phyloP scores from a whole-genome alignment of 2,888 invertebrate species.

The Mallateleia sp. region DNA sequence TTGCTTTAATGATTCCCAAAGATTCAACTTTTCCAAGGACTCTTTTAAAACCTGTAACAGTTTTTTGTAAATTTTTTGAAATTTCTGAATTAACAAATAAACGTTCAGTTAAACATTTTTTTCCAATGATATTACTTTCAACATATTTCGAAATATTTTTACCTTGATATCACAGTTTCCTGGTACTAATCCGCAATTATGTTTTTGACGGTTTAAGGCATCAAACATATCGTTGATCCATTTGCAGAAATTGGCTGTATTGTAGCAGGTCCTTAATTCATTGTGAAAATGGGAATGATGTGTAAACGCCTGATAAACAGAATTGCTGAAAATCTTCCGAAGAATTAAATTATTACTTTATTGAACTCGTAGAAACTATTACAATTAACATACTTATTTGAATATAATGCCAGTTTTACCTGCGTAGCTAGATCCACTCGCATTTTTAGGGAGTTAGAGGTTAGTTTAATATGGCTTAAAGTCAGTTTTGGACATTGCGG shows the following conservation, averaged over 20 bases:
- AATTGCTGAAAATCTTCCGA: conserved; percentile 24
- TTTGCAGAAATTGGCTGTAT: conserved; percentile 27
- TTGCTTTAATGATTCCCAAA: conserved; percentile 17
- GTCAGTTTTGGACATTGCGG: neutral
- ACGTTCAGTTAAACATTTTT: too few species aligned
- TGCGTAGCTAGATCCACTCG: conserved; percentile 2
- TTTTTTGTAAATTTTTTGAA: too few species aligned
- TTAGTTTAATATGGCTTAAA: neutral
- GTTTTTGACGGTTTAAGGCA: conserved; percentile 18
- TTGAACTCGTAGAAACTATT: too few species aligned
- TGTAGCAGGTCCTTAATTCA: conserved; percentile 26
- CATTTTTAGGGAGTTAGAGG: conserved; percentile 6
- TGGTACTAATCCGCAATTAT: conserved; percentile 7
- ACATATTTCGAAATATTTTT: neutral
- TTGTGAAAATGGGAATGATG: conserved; percentile 8
- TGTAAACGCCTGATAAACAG: neutral
- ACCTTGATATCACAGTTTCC: conserved; percentile 30
- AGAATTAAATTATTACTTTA: too few species aligned
- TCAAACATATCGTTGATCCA: conserved; percentile 41
- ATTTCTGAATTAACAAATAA: neutral
- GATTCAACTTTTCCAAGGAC: neutral
- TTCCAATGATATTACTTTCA: neutral
- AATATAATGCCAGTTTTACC: conserved; percentile 8
- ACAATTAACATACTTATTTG: too few species aligned
- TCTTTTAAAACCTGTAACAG: conserved; percentile 27